These are phyloP conservation scores for Dendroctonus ponderosae DNA, from an alignment of 1,140 invertebrate genomes.

Conservation along the genomic window DNA sequence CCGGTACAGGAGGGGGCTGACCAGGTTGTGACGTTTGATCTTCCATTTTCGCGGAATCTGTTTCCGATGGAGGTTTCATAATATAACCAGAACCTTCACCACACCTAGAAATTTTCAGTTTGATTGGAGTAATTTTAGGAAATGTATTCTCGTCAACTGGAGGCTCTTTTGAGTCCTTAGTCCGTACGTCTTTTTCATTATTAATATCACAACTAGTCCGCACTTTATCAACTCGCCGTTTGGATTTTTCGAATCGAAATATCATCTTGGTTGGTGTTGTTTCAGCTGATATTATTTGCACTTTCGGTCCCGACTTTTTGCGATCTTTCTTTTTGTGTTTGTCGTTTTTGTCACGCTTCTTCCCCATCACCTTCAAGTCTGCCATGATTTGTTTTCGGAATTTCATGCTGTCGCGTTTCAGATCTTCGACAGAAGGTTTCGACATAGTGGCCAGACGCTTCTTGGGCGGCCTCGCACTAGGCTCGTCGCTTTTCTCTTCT, in stretches of 20 bases:
- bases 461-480: slow-evolving; percentile 57
- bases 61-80: slow-evolving; percentile 53
- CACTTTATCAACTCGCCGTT: slow-evolving; percentile 30
- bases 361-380: slow-evolving; percentile 64
- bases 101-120: slow-evolving; percentile 77
- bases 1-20: slow-evolving; percentile 32
- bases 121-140: slow-evolving; percentile 69
- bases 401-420: slow-evolving; percentile 83
- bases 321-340: slow-evolving; percentile 68
- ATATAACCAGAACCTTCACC: slow-evolving; percentile 68
- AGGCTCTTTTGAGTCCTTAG: slow-evolving; percentile 22
- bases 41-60: slow-evolving; percentile 36
- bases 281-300: slow-evolving; percentile 61
- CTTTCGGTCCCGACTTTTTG: slow-evolving; percentile 56
- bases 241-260: slow-evolving; percentile 58
- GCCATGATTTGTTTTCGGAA: slow-evolving; percentile 79
- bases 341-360: slow-evolving; percentile 62
- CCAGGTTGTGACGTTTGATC: slow-evolving; percentile 39
- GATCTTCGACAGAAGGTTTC: slow-evolving; percentile 68
- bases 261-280: slow-evolving; percentile 67
- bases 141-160: slow-evolving; percentile 15
- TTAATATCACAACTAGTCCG: slow-evolving; percentile 28
- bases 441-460: slow-evolving; percentile 27
- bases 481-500: slow-evolving; percentile 50
- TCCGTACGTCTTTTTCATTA: slow-evolving; percentile 29